Percentiles rank a stretch among this genome's conserved stretches.
phyloP scores from a whole-genome alignment of 2,888 invertebrate species.

The Drosophila lacicola region DNA sequence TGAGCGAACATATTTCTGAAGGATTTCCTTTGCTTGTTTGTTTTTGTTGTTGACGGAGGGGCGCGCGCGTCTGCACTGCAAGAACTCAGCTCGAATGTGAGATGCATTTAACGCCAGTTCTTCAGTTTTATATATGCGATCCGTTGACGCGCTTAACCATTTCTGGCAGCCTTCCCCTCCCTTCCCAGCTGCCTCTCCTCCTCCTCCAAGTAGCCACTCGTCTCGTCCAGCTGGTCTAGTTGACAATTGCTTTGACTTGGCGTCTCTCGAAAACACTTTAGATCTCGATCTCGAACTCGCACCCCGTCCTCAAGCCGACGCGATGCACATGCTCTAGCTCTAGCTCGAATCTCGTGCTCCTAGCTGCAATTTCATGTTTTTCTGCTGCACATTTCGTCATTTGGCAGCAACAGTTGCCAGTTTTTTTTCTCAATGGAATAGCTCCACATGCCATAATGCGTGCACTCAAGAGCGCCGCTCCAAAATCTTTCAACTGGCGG shows the following conservation, averaged over 20 bases:
- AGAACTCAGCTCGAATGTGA: slow-evolving; percentile 84
- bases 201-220: neutral
- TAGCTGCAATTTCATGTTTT: slow-evolving; percentile 63
- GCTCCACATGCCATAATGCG: slow-evolving; percentile 20
- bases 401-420: slow-evolving; percentile 4
- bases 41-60: slow-evolving; percentile 11
- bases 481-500: slow-evolving; percentile 11
- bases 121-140: slow-evolving; percentile 83
- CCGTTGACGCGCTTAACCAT: slow-evolving; percentile 32
- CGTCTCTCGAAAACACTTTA: slow-evolving; percentile 24
- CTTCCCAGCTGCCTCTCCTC: neutral
- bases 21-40: slow-evolving; percentile 36
- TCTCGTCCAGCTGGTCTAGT: slow-evolving; percentile 18
- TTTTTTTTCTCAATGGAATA: slow-evolving; percentile 76
- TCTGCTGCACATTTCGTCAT: slow-evolving; percentile 73
- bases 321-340: slow-evolving; percentile 37
- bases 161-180: slow-evolving; percentile 25
- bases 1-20: slow-evolving; percentile 80
- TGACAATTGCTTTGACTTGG: slow-evolving; percentile 73
- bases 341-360: slow-evolving; percentile 33
- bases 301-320: slow-evolving; percentile 11
- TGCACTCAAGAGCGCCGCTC: slow-evolving; percentile 57
- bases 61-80: slow-evolving; percentile 80
- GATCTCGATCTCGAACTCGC: slow-evolving; percentile 32
- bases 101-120: slow-evolving; percentile 80